Evolutionary conservation across 2,113 vertebrate species (phyloP).

Genomic region (Morone chrysops): DNA sequence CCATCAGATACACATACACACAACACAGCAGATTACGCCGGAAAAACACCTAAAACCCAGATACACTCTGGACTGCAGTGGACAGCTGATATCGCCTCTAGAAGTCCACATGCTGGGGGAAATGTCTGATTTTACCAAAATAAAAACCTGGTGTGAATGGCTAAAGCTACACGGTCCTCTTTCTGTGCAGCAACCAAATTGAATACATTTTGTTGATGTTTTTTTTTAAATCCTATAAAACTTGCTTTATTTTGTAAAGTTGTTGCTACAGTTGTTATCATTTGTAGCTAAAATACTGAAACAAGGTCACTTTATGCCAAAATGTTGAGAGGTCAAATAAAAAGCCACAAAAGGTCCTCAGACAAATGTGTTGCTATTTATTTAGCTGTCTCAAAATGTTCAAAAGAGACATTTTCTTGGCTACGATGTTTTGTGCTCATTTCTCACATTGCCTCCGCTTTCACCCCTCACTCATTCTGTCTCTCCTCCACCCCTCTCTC

Average conservation of each 20-base stretch:
- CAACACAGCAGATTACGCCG: slow-evolving; percentile 52
- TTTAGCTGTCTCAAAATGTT: slow-evolving; percentile 43
- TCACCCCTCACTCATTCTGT: slow-evolving; percentile 67
- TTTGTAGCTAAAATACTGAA: neutral
- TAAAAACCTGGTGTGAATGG: neutral
- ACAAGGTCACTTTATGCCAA: neutral
- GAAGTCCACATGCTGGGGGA: neutral
- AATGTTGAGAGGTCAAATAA: slow-evolving; percentile 24
- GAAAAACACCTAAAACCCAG: slow-evolving; percentile 54
- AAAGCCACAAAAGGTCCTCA: slow-evolving; percentile 9
- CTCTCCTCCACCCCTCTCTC: slow-evolving; percentile 18
- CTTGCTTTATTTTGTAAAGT: neutral
- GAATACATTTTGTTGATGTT: neutral
- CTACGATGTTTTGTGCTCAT: slow-evolving; percentile 37
- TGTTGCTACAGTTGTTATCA: neutral
- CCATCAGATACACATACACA: slow-evolving; percentile 70
- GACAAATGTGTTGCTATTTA: slow-evolving; percentile 44
- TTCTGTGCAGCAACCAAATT: neutral
- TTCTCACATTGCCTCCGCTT: slow-evolving; percentile 65
- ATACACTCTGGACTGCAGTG: slow-evolving; percentile 58
- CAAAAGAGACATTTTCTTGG: slow-evolving; percentile 48
- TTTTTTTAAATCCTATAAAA: neutral
- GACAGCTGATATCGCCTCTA: slow-evolving; percentile 52
- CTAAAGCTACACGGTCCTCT: neutral
- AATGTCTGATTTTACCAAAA: neutral